Evolutionary conservation across 2,888 invertebrate genomes (phyloP), one percentile per base, ranked within the genome.

Genomic region (Lamellibrachia columna): DNA sequence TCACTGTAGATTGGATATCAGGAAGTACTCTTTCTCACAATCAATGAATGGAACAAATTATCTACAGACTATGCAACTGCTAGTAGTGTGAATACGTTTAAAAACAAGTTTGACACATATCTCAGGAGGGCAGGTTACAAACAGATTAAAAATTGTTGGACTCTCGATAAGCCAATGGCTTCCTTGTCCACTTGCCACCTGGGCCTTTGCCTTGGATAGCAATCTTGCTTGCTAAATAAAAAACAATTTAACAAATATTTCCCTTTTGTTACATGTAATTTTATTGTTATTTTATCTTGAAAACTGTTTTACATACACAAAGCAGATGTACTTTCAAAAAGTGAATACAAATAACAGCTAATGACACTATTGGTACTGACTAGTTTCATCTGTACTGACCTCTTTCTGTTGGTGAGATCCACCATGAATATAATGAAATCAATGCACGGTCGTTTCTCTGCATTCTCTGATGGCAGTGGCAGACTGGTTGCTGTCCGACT

Each of bases 401-500:
- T 75, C 75, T 75, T n/a, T 15, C 75, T 75, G 22, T 22, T 75
- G 75, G 75, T 75, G 75, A 75, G 75, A 75, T 75, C 75, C n/a
- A 75, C n/a, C 75, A 75, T 75, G 75, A 75, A 75, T 75, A 75
- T 75, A 75, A 75, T 75, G 22, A 22, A 75, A 75, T 75, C 75
- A 75, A 75, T 75, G 75, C 75, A 75, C 22, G 75, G 75, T 75
- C 75, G 75, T 75, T 75, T 75, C 22, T 75, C 75, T 22, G 75
- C 75, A 75, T 75, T 75, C 15, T 75, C 75, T 75, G 22, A 15
- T 75, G 75, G 75, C 15, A 75, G 22, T 15, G 75, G 75, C 75
- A 75, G 22, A 75, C n/a, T 75, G 75, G 75, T 75, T 22, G 75
- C 22, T 22, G 75, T 75, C 75, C 75, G 75, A 22, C 75, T 75